Evolutionary conservation across 1,140 invertebrate genomes (phyloP).

Genomic region (Euura lappo): DNA sequence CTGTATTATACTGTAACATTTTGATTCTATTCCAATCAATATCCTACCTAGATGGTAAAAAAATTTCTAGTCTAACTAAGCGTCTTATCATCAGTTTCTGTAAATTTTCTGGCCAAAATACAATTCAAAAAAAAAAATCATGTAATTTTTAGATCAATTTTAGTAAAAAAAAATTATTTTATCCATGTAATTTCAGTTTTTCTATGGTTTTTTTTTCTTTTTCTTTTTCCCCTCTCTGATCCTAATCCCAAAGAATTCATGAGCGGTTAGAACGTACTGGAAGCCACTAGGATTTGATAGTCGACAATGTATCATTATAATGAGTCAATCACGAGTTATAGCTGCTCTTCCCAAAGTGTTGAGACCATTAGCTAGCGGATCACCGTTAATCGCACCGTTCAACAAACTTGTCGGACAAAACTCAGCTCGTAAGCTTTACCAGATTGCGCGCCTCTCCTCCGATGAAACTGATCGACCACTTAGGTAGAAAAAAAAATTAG

Average conservation of each 20-base stretch:
- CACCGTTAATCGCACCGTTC: background rate
- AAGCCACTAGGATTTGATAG: background rate
- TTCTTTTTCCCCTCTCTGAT: background rate
- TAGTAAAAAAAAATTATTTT: background rate
- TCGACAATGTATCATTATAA: background rate
- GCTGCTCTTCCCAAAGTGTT: background rate
- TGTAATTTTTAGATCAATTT: background rate
- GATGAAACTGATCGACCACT: no score
- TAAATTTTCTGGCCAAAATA: no score
- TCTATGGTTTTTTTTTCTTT: background rate
- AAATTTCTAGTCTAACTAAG: no score
- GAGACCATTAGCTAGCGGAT: background rate
- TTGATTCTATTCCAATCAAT: no score
- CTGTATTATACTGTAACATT: no score
- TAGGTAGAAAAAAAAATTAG: no score
- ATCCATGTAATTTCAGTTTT: background rate
- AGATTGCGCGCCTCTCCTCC: no score
- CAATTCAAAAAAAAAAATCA: background rate
- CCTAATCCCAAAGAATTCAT: background rate
- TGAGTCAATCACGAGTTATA: conserved; percentile 5
- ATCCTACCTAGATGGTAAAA: no score
- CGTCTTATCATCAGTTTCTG: no score
- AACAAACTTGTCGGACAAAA: conserved; percentile 1
- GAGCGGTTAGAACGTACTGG: background rate
- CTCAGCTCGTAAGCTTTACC: background rate